phyloP scores from a whole-genome alignment of 2,113 vertebrate genomes.

The Laticauda colubrina region DNA sequence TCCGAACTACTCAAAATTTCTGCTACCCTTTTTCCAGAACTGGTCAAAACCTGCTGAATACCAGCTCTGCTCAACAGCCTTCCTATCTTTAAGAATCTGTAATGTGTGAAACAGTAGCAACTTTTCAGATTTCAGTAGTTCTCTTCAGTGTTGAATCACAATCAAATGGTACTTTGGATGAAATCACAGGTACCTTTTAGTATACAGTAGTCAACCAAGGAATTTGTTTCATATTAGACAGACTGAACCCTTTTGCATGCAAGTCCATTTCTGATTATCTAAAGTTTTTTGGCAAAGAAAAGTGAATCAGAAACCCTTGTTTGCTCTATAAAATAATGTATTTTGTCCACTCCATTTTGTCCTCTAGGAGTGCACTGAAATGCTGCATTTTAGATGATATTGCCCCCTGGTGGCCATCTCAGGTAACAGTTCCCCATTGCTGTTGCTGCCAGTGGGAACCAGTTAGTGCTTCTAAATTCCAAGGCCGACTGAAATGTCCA shows the following conservation, averaged over 20 bases:
- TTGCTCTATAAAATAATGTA: too few species aligned
- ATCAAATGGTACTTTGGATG: neutral
- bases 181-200: neutral
- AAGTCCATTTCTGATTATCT: neutral
- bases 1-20: too few species aligned
- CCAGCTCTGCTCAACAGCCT: neutral
- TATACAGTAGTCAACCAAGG: neutral
- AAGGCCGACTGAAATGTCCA: neutral
- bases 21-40: too few species aligned
- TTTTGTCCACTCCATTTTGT: neutral
- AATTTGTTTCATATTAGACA: neutral
- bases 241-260: neutral
- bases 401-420: conserved; percentile 55
- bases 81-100: neutral
- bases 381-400: neutral
- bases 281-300: neutral
- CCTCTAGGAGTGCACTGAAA: neutral
- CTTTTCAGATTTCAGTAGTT: neutral
- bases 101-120: neutral
- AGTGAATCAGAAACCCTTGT: neutral
- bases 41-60: too few species aligned
- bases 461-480: neutral
- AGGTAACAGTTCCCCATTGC: conserved; percentile 18
- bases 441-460: neutral
- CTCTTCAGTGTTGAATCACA: neutral